These are phyloP conservation scores for Papilio polytes DNA, from an alignment of 1,140 invertebrate genomes.

Conservation along the genomic window DNA sequence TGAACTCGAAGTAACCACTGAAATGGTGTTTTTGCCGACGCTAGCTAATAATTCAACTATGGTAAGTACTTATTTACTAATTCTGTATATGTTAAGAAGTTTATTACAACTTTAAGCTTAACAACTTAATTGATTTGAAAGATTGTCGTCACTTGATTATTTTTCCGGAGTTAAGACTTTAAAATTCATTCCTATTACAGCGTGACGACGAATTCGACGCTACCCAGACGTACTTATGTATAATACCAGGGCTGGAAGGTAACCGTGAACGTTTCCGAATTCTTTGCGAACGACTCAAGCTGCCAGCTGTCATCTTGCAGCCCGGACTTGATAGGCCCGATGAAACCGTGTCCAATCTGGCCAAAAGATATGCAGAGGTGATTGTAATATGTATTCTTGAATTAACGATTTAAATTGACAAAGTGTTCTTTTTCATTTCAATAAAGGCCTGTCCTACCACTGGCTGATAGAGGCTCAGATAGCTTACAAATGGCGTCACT, in stretches of 20 bases:
- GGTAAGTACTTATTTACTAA: slow-evolving; percentile 46
- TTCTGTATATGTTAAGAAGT: background rate
- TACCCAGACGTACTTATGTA: slow-evolving; percentile 49
- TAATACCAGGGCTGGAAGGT: slow-evolving; percentile 62
- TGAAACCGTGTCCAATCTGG: background rate
- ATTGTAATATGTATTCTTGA: background rate
- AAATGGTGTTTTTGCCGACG: slow-evolving; percentile 61
- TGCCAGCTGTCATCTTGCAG: slow-evolving; percentile 59
- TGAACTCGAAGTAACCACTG: slow-evolving; percentile 59
- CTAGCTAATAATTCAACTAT: slow-evolving; percentile 45
- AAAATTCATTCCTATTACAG: slow-evolving; percentile 43
- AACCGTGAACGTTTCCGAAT: slow-evolving; percentile 46
- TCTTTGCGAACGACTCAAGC: slow-evolving; percentile 58
- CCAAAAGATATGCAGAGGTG: slow-evolving; percentile 57
- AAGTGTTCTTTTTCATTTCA: background rate
- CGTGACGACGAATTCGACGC: slow-evolving; percentile 54
- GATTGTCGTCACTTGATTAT: background rate
- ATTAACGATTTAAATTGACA: slow-evolving; percentile 11
- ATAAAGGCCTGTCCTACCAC: no score
- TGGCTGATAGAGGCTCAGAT: no score
- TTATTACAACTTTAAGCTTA: background rate
- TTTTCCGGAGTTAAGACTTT: background rate
- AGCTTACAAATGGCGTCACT: no score
- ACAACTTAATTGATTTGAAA: background rate
- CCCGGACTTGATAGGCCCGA: slow-evolving; percentile 39